phyloP scores from a whole-genome alignment of 2,888 invertebrate species.

The Ophion obscuratus region DNA sequence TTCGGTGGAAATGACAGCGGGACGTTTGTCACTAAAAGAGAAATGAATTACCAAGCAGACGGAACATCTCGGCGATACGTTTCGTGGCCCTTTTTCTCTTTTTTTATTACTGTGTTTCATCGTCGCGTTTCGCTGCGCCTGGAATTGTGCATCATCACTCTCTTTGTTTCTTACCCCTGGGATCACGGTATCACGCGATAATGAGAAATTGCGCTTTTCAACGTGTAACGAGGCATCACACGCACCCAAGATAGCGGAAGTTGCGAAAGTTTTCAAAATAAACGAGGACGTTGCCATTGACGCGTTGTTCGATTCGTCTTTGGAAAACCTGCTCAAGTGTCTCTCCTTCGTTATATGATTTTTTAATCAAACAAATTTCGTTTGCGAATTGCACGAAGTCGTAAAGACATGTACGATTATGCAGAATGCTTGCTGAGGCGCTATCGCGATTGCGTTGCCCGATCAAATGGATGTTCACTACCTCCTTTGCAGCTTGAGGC shows the following conservation, averaged over 20 bases:
- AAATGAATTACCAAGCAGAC: conserved; percentile 21
- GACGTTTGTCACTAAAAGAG: conserved; percentile 48
- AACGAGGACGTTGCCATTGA: background rate
- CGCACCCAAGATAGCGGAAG: background rate
- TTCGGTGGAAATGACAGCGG: conserved; percentile 27
- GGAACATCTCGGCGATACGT: conserved; percentile 1
- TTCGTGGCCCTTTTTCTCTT: background rate
- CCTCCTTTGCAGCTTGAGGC: no score
- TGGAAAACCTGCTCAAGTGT: background rate
- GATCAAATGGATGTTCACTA: no score
- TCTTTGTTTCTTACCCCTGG: background rate
- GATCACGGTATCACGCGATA: background rate
- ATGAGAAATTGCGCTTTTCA: background rate
- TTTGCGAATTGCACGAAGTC: no score
- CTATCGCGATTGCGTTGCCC: no score
- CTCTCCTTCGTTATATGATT: background rate
- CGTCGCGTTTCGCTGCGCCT: conserved; percentile 30
- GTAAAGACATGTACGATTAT: background rate
- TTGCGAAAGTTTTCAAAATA: background rate
- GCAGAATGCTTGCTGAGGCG: background rate
- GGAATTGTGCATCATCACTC: conserved; percentile 19
- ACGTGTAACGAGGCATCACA: background rate
- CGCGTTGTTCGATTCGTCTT: background rate
- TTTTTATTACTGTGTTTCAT: conserved; percentile 39
- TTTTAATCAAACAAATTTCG: no score